These are phyloP conservation scores for Oryzias curvinotus DNA, from an alignment of 2,113 vertebrate genomes.

Conservation along the genomic window DNA sequence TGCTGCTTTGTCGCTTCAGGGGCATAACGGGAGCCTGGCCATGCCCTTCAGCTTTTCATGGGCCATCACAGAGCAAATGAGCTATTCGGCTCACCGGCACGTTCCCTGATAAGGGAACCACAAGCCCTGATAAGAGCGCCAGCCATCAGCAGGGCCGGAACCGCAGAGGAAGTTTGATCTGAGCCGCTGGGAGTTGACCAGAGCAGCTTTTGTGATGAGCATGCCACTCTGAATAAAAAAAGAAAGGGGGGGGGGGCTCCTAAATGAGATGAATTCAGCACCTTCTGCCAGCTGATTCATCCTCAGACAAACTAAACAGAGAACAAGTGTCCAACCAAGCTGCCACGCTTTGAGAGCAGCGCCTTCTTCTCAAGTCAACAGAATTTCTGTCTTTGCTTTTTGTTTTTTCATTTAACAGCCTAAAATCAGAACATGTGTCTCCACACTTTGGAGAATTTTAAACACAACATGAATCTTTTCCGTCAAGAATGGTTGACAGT, in stretches of 20 bases:
- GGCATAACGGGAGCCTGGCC: constrained; percentile 32
- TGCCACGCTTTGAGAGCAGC: constrained; percentile 21
- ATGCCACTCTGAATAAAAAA: constrained; percentile 10
- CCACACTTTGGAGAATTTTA: too few species aligned
- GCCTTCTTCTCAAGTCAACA: too few species aligned
- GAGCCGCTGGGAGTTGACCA: constrained; percentile 36
- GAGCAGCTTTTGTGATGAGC: constrained; percentile 27
- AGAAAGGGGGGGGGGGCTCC: constrained; percentile 7
- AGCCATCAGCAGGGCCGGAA: constrained; percentile 31
- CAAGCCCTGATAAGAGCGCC: constrained; percentile 39
- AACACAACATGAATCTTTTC: too few species aligned
- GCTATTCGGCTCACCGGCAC: not conserved
- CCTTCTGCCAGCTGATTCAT: constrained; percentile 14
- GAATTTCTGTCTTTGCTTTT: too few species aligned
- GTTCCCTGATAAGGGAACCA: constrained; percentile 4
- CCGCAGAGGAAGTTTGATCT: constrained; percentile 34
- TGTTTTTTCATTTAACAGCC: too few species aligned
- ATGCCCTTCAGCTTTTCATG: constrained; percentile 33
- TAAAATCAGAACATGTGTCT: too few species aligned
- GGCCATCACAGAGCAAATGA: not conserved
- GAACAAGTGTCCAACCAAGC: constrained; percentile 11
- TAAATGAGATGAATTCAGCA: constrained; percentile 1
- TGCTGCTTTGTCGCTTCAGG: constrained; percentile 57
- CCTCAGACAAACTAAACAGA: constrained; percentile 4
- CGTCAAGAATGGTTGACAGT: too few species aligned